Conservation (phyloP, 2,888 invertebrate species). For the Drosophila limbata region DNA sequence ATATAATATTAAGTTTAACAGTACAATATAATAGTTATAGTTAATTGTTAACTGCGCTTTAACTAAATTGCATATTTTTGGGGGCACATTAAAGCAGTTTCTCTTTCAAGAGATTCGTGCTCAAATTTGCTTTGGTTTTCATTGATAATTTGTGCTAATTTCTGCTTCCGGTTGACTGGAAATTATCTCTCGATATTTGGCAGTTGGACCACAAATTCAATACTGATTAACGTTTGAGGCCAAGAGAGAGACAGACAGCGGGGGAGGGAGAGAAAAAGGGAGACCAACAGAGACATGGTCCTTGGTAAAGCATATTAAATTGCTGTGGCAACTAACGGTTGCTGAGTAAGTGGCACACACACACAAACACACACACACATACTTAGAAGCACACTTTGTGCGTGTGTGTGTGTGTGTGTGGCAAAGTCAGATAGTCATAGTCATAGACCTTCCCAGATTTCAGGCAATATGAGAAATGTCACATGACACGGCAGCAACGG, state of each 20-base stretch:
- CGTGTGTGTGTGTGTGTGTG: slow-evolving; percentile 4
- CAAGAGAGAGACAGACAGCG: slow-evolving; percentile 7
- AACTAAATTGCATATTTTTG: neutral
- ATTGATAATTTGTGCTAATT: slow-evolving; percentile 21
- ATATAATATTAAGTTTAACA: no score
- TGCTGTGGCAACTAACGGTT: slow-evolving; percentile 27
- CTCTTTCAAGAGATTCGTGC: no score
- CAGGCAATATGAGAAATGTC: slow-evolving; percentile 69
- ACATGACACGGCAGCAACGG: slow-evolving; percentile 70
- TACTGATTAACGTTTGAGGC: slow-evolving; percentile 55
- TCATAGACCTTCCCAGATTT: slow-evolving; percentile 30
- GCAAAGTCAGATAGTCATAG: slow-evolving; percentile 29
- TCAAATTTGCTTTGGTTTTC: neutral
- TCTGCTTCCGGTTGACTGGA: slow-evolving; percentile 12
- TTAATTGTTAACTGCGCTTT: no score
- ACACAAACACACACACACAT: slow-evolving; percentile 4
- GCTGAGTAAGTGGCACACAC: slow-evolving; percentile 23
- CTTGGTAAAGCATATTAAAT: slow-evolving; percentile 25
- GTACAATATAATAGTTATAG: no score
- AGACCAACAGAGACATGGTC: slow-evolving; percentile 2
- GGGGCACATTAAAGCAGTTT: no score
- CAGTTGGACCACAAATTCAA: slow-evolving; percentile 48
- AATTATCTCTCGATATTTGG: slow-evolving; percentile 49
- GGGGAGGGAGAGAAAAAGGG: neutral
- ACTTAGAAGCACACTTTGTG: neutral